Evolutionary conservation across 1,140 invertebrate species (phyloP).

Genomic region (Diachasmimorpha longicaudata): DNA sequence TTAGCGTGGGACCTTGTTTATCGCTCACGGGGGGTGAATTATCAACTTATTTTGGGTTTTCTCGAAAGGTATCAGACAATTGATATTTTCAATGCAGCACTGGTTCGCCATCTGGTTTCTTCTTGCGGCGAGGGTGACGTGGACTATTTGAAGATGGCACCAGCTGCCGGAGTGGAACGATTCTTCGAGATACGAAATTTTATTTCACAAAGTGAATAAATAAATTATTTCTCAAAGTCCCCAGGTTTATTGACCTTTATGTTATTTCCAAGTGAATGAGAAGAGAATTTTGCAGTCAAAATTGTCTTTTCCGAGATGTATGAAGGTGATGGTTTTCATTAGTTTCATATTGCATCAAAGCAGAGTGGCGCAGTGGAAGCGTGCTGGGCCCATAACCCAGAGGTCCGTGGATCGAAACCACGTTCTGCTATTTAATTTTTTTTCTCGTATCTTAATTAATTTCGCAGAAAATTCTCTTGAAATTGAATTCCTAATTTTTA

Average conservation of each 20-base stretch:
- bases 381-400: conserved; percentile 98
- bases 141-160: not conserved
- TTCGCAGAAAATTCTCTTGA: not conserved
- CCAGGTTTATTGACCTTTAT: too few relatives aligned
- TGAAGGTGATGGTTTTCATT: not conserved
- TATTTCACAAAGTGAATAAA: too few relatives aligned
- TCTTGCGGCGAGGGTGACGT: not conserved
- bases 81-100: not conserved
- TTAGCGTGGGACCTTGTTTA: too few relatives aligned
- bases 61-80: not conserved
- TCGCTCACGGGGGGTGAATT: not conserved
- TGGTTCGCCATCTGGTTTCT: not conserved
- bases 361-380: conserved; percentile 98
- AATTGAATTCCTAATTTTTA: too few relatives aligned
- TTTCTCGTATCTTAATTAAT: not conserved
- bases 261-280: too few relatives aligned
- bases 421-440: conserved; percentile 76
- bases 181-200: too few relatives aligned
- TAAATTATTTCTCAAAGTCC: not conserved
- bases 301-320: not conserved
- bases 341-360: conserved; percentile 52
- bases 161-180: not conserved
- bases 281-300: too few relatives aligned
- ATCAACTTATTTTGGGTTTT: not conserved
- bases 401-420: conserved; percentile 97